phyloP scores from a whole-genome alignment of 2,113 vertebrate species.

The Mormoops blainvillei region DNA sequence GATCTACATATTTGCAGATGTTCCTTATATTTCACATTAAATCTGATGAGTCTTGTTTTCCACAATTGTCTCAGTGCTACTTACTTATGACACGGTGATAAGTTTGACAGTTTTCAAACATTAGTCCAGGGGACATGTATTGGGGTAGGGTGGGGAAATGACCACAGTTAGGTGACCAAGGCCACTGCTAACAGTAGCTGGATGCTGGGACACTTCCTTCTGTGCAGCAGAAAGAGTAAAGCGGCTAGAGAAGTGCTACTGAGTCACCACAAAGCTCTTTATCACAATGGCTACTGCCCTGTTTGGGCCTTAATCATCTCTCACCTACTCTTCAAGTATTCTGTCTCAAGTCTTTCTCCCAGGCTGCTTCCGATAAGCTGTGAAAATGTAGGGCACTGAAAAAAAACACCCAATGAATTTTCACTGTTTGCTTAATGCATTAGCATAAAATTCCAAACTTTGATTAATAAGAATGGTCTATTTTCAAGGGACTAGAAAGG shows the following conservation, averaged over 20 bases:
- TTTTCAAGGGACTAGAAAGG: neutral
- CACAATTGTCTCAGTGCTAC: neutral
- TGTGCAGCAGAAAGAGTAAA: neutral
- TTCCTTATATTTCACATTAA: neutral
- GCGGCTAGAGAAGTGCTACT: too few relatives aligned
- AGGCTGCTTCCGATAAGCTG: neutral
- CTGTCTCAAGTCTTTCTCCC: neutral
- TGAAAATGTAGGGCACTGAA: neutral
- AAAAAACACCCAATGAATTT: neutral
- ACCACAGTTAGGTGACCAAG: neutral
- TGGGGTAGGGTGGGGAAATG: neutral
- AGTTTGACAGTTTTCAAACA: neutral
- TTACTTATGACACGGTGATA: neutral
- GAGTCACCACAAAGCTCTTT: neutral
- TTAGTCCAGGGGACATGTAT: neutral
- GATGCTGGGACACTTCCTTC: fast-evolving
- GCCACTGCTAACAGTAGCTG: too few relatives aligned
- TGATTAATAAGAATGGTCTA: neutral
- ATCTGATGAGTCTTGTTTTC: neutral
- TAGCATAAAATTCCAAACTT: neutral
- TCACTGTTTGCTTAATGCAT: neutral
- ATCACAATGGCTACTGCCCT: neutral
- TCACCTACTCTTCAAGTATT: neutral
- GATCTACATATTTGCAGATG: neutral
- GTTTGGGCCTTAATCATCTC: neutral